Evolutionary conservation across 2,113 vertebrate species (phyloP), one percentile per base, ranked within the genome.

Genomic region (Telmatochromis brichardi): DNA sequence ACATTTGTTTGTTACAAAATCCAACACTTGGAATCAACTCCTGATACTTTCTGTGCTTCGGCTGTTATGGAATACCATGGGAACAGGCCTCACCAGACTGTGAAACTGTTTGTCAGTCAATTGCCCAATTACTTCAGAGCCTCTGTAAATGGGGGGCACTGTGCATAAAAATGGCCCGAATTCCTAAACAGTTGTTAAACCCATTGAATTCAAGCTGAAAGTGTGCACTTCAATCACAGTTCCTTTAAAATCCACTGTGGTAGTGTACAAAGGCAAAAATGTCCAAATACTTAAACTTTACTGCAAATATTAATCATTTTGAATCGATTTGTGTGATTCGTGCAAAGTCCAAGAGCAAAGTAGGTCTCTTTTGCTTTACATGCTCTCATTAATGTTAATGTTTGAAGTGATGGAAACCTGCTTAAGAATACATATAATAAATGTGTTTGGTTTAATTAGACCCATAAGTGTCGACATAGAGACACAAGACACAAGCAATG

Each of bases 401-500:
- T 8, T 50, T 50, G 23, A 17, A 50, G 15, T 28, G 71, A 76
- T 19, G 42, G 15, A 76, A 76, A 31, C 15, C 42, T 50, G 1
- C 71, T 47, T 47, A 26, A 68, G 7, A 71, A 71, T 71, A 42
- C 3, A 65, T 71, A 40, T 73, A 47, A 47, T 19, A 10, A 47
- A 50, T 78, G 2, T 1, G 9, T 76, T 50, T 28, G 23, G 8
- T 40, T 80, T 57, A 11, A 81, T 57, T 57, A 40, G 33, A 80
- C 12, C 53, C 33, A 7, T 47, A 73, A 42, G 37, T 9, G n/a
- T 71, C 0, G 4, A 23, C 9, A 87, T 6, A 42, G 3, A 13
- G 21, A 76, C 35, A 79, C 37, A 89, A 10, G 50, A 80, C 45
- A 84, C 90, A 71, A 28, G 9, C 2, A 33, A 82, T 54, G 28